A percentile compares a stretch with the other conserved stretches of the same genome.
phyloP scores from a whole-genome alignment of 2,113 vertebrate species.

The Monarcha castaneiventris region DNA sequence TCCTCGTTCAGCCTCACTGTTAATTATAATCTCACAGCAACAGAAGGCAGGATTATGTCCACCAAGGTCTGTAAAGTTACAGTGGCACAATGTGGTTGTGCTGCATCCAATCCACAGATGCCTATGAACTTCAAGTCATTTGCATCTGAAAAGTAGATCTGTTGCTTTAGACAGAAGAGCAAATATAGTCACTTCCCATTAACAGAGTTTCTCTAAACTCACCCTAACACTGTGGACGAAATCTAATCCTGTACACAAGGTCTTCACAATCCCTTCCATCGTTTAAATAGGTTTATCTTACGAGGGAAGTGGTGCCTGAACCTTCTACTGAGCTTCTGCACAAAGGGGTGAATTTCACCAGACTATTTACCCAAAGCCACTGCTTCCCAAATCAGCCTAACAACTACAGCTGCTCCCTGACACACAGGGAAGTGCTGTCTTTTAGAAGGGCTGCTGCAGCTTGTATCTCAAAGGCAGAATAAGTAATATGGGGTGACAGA shows the following conservation, averaged over 20 bases:
- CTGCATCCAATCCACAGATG: neutral
- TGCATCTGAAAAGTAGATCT: neutral
- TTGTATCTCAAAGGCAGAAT: constrained; percentile 39
- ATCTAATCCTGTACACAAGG: neutral
- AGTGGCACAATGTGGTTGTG: neutral
- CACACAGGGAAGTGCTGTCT: neutral
- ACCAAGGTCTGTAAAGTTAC: neutral
- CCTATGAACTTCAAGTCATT: neutral
- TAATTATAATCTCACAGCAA: neutral
- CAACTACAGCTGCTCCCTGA: constrained; percentile 22
- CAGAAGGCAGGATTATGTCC: neutral
- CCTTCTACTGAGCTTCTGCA: neutral
- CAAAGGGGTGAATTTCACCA: neutral
- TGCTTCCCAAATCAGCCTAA: constrained; percentile 2
- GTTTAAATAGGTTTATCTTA: neutral
- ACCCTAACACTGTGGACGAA: neutral
- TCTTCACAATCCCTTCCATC: neutral
- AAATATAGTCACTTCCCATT: neutral
- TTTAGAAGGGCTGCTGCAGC: constrained; percentile 2
- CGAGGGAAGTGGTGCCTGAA: neutral
- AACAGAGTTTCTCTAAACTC: neutral
- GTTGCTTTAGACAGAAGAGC: neutral
- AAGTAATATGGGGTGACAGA: constrained; percentile 41
- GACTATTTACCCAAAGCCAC: neutral
- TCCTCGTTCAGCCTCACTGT: neutral